Evolutionary conservation across 23 tunicate species (phyloP).

Genomic region (Ascidia mentula): DNA sequence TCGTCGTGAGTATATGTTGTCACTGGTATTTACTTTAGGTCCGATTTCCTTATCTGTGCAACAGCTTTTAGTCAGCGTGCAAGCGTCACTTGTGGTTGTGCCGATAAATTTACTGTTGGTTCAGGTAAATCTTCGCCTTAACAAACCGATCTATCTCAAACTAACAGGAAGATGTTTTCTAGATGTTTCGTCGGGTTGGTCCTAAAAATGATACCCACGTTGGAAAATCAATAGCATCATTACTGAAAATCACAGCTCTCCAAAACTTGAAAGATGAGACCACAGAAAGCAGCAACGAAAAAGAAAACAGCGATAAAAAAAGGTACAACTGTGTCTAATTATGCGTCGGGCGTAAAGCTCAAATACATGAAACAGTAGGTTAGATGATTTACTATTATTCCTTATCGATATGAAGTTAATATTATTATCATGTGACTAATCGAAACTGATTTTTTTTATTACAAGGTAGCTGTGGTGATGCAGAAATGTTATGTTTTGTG

Average conservation of each 20-base stretch:
- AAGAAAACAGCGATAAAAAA: not conserved
- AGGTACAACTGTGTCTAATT: not conserved
- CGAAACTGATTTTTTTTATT: no score
- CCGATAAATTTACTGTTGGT: constrained; percentile 76
- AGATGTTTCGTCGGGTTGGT: constrained; percentile 15
- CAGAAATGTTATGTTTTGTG: no score
- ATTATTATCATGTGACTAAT: no score
- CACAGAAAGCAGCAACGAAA: not conserved
- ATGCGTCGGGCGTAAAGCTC: no score
- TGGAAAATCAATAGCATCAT: not conserved
- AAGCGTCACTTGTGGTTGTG: constrained; percentile 70
- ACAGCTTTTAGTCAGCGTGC: constrained; percentile 74
- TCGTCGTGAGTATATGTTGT: not conserved
- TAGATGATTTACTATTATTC: no score
- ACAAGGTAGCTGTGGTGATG: no score
- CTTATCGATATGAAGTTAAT: no score
- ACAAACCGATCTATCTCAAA: no score
- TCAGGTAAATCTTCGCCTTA: constrained; percentile 45
- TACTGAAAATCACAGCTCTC: not conserved
- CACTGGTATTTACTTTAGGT: constrained; percentile 25
- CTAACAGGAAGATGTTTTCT: not conserved
- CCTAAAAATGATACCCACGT: not conserved
- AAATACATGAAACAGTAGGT: no score
- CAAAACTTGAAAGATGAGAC: not conserved
- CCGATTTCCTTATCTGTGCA: constrained; percentile 72